Base-by-base conservation (phyloP, 2,797 vertebrate species). In the Poeciliopsis gracilis region DNA sequence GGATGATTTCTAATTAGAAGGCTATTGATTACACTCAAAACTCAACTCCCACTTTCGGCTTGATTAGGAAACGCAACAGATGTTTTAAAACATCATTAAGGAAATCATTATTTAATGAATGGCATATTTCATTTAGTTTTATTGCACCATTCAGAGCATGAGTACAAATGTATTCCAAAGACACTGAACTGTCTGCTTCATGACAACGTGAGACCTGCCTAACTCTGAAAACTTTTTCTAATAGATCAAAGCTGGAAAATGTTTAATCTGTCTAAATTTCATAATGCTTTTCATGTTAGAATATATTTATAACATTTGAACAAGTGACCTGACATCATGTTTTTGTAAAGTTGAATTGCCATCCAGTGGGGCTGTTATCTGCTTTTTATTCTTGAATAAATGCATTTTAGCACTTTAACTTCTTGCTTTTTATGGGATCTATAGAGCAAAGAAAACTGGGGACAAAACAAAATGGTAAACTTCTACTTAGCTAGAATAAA, bases 11-110 rank as follows among this genome's bases (percentile, higher is more conserved):
- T 92, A 91, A 92, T 93, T 94, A 92, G 88, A 87, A 88, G 87
- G 79, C 89, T 93, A 93, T 94, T 94, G 92, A 95, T 94, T 94
- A 90, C 69, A 84, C 77, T 89, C 88, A 82, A 86, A 89, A 91
- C 45, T 85, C 79, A 91, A 83, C 82, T 82, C 91, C 83, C 77
- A 88, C 83, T 88, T 80, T 77, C 71, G 75, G 87, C 82, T 74
- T 80, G 85, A 90, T 88, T 82, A 90, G 82, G 74, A 86, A 89
- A 84, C 78, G 75, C 86, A 92, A 80, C 93, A 94, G 90, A 92
- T 94, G 93, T 88, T 89, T 81, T 57, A 77, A 79, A 84, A 89
- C 84, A 90, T 89, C 82, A 84, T 82, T 85, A 90, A 75, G 72
- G 61, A 53, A 86, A 43, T 89, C 47, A 84, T 88, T 89, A 85